Base-by-base conservation (phyloP, 2,888 invertebrate species). In the Ornithoptera priamus region DNA sequence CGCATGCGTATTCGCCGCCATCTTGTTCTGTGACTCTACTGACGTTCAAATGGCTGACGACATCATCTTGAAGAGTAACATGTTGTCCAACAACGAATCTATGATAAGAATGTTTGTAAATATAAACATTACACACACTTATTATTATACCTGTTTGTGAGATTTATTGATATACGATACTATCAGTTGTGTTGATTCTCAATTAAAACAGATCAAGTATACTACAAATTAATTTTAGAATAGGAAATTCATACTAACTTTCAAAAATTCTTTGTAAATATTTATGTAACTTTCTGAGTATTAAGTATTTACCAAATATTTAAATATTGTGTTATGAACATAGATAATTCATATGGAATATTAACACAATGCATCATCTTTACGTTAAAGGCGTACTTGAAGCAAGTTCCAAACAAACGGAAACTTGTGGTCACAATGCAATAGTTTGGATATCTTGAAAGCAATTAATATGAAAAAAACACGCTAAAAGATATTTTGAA, bases 81-180 rank as follows among this genome's bases (percentile, higher is more conserved):
- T 97, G 97, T 86, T 97, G 97, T 50, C 97, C 97, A 71, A 97
- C 97, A 80, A 97, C 94, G 88, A 97, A 97, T 81, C 97, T 96
- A 81, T 30, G 67, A 12, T 4, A 50, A 17, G 15, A 17, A 50
- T 18, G 15, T 50, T 50, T 18, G 15, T 50, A 17, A 50, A 50
- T 50, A 15, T 15, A 39, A 39, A 10, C 39, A 10, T n/a, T n/a
- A n/a, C n/a, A n/a, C n/a, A n/a, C n/a, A 39, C 39, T 7, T 39
- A 39, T 30, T 7, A 39, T 39, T 39, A 39, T 39, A 39, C 10
- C 39, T 39, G 39, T 39, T 10, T 39, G 1, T 8, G 10, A 39
- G 10, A 30, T 30, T 30, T 30, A 30, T 30, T 30, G 30, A 30
- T 5, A 30, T 30, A 30, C 30, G 30, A 30, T 39, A 39, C 7